Base-by-base conservation (phyloP, 2,888 invertebrate genomes). In the Orchesella flavescens region DNA sequence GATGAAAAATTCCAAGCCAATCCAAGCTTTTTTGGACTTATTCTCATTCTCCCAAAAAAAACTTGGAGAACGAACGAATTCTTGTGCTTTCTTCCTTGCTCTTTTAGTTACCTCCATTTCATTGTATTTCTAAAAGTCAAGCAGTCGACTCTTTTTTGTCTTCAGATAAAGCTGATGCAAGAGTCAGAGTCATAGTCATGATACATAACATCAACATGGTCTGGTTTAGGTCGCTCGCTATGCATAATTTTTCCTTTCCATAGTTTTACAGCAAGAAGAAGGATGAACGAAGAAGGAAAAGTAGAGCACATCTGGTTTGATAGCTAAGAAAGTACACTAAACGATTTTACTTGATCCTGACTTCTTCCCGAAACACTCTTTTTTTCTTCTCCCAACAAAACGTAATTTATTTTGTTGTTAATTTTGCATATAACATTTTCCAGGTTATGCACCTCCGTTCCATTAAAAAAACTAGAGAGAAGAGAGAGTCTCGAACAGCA, bases 1-100 rank as follows among this genome's bases (percentile, higher is more conserved):
- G 66, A 66, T 66, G 66, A 66, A 66, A 66, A 66, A 66, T 66
- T 66, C 66, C 66, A 66, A 44, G 43, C 66, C 66, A 66, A 44
- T 66, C 44, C n/a, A 43, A 66, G 34, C 44, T 44, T 66, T 66
- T 44, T 44, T 7, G 59, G 34, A 34, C n/a, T n/a, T n/a, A n/a
- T n/a, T 65, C 24, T 43, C 17, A 17, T 65, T 34, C 43, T n/a
- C n/a, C n/a, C n/a, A 34, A 34, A 34, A 34, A 34, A 34, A 34
- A 34, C 34, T 66, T 5, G 13, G 66, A 66, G n/a, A n/a, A n/a
- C n/a, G n/a, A 66, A 43, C 46, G 44, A 15, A 66, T 66, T 66
- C 66, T 44, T 66, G 7, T 17, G 12, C 66, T 66, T 61, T 61
- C 61, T 61, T 23, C 13, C 24, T 24, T 13, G 12, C 49, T n/a